Evolutionary conservation across 2,797 vertebrate genomes (phyloP).

Genomic region (Darevskia mixta): DNA sequence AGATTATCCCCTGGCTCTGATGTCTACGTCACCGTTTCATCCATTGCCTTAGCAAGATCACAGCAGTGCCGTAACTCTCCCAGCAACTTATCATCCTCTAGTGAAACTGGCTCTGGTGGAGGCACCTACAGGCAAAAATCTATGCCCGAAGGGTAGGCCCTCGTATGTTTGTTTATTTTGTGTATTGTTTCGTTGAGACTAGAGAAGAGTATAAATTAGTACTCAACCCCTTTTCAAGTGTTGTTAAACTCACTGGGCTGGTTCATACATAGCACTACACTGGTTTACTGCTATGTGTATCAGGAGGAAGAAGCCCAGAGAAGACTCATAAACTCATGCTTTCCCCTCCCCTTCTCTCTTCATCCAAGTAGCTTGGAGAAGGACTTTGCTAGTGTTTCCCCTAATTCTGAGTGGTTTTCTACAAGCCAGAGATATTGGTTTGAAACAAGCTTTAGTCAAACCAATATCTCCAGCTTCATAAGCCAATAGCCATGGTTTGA

Average conservation of each 20-base stretch:
- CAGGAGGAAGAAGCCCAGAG: background rate
- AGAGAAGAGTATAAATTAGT: background rate
- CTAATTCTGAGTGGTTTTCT: background rate
- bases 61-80: slow-evolving; percentile 91
- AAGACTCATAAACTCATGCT: background rate
- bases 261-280: background rate
- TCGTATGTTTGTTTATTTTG: slow-evolving; percentile 38
- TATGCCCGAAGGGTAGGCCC: slow-evolving; percentile 91
- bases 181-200: slow-evolving; percentile 3
- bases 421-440: background rate
- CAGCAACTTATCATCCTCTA: slow-evolving; percentile 87
- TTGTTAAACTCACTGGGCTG: slow-evolving; percentile 39
- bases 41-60: slow-evolving; percentile 90
- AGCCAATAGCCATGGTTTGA: background rate
- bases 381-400: too few species aligned
- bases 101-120: slow-evolving; percentile 87
- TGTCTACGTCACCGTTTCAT: slow-evolving; percentile 93
- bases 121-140: slow-evolving; percentile 92
- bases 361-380: background rate
- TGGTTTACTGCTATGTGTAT: background rate
- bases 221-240: slow-evolving; percentile 6
- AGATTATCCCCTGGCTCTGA: slow-evolving; percentile 94
- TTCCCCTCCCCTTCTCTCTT: background rate
- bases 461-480: background rate
- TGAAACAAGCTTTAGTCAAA: background rate